These are phyloP conservation scores for Anguilla marmorata DNA, from an alignment of 2,797 vertebrate genomes.

Conservation along the genomic window DNA sequence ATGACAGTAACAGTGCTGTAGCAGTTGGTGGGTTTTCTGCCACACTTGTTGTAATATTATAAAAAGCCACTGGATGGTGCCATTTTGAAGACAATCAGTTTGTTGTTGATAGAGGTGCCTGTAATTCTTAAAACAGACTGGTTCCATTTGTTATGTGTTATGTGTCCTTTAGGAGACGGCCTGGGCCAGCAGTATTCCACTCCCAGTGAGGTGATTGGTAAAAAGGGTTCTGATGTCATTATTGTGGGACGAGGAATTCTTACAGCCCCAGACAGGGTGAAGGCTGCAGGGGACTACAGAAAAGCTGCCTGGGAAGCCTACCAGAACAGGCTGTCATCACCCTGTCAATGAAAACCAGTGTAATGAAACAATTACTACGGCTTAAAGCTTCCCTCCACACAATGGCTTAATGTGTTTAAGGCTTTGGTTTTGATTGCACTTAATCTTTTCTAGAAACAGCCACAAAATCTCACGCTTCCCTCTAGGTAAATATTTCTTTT, in stretches of 20 bases:
- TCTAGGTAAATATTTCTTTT: not conserved
- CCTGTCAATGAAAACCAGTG: not conserved
- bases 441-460: not conserved
- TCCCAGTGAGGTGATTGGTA: constrained; percentile 80
- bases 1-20: not conserved
- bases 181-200: constrained; percentile 89
- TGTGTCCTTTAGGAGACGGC: constrained; percentile 73
- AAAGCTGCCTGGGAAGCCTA: constrained; percentile 88
- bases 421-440: not conserved
- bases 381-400: not conserved
- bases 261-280: constrained; percentile 58
- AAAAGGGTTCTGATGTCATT: constrained; percentile 86
- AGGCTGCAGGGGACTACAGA: constrained; percentile 73
- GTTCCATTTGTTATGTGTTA: not conserved
- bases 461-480: not conserved
- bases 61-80: constrained; percentile 54
- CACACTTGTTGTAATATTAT: not conserved
- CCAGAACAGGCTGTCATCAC: constrained; percentile 63
- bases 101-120: not conserved
- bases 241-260: constrained; percentile 87
- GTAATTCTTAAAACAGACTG: too few relatives aligned
- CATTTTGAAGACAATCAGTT: constrained; percentile 31
- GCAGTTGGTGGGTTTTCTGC: not conserved
- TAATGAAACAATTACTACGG: not conserved
- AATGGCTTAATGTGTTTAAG: not conserved